Percentiles rank a stretch among this genome's conserved stretches.
Evolutionary conservation across 2,888 invertebrate genomes (phyloP).

Genomic region (Aleiodes alternator): DNA sequence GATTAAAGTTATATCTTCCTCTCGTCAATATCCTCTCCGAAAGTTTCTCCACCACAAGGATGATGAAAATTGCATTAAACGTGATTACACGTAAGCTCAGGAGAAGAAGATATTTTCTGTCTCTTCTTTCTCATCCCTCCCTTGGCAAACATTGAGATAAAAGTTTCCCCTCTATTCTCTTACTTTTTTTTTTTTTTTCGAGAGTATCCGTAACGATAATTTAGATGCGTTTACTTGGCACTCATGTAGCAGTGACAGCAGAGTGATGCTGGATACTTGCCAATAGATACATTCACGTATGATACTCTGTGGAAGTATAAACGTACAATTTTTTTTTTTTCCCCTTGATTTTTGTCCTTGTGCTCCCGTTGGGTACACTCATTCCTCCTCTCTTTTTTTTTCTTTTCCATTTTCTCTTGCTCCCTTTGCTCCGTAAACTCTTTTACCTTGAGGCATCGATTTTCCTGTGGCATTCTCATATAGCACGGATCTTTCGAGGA

Average conservation of each 20-base stretch:
- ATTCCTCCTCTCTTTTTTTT: not conserved
- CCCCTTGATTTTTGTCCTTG: not conserved
- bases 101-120: not conserved
- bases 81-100: constrained; percentile 3
- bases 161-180: constrained; percentile 55
- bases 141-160: constrained; percentile 57
- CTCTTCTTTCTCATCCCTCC: constrained; percentile 55
- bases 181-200: not conserved
- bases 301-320: constrained; percentile 7
- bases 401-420: not conserved
- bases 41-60: no score
- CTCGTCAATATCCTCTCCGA: no score
- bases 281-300: constrained; percentile 34
- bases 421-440: constrained; percentile 6
- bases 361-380: no score
- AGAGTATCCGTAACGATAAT: constrained; percentile 63
- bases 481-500: not conserved
- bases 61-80: constrained; percentile 13
- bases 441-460: constrained; percentile 18
- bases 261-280: constrained; percentile 22
- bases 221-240: constrained; percentile 68
- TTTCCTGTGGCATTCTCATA: constrained; percentile 12
- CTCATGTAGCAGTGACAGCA: constrained; percentile 54
- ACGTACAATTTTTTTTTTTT: constrained; percentile 5
- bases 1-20: no score